These are phyloP conservation scores for Hemicrepidius hirtus DNA, from an alignment of 2,888 invertebrate genomes.

Conservation along the genomic window DNA sequence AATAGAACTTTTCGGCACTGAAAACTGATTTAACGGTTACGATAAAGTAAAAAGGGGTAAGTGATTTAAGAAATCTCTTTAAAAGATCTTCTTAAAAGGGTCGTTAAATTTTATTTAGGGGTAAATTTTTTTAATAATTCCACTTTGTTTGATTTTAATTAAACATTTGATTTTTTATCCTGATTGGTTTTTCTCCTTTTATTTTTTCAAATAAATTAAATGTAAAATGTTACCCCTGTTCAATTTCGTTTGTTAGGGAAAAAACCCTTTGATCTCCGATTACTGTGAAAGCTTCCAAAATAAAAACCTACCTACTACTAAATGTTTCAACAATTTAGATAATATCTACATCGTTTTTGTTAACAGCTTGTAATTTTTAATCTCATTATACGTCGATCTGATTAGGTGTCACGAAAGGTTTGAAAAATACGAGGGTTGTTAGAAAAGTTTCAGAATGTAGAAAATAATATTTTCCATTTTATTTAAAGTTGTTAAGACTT, in stretches of 20 bases:
- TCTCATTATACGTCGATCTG: conserved; percentile 4
- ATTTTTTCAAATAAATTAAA: conserved; percentile 3
- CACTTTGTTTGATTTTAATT: conserved; percentile 1
- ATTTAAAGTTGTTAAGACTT: too few species aligned
- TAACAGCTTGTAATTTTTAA: conserved; percentile 9
- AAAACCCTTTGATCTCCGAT: conserved; percentile 18
- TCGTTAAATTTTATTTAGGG: too few species aligned
- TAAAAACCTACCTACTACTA: not conserved
- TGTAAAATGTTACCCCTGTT: conserved; percentile 6
- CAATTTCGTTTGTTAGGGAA: not conserved
- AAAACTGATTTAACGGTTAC: not conserved
- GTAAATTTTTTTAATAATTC: not conserved
- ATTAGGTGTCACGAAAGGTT: conserved; percentile 9
- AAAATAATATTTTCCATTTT: too few species aligned
- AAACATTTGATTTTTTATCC: not conserved
- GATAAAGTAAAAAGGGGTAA: too few species aligned
- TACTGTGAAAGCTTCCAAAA: not conserved
- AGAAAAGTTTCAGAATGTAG: not conserved
- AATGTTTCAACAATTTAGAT: conserved; percentile 15
- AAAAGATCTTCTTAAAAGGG: too few species aligned
- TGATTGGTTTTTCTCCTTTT: too few species aligned
- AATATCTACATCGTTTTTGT: conserved; percentile 1
- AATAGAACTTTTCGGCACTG: not conserved
- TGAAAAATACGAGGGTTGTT: not conserved
- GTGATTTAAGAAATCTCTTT: too few species aligned